Base-by-base conservation (phyloP, 2,113 vertebrate genomes). In the Xiphophorus couchianus region DNA sequence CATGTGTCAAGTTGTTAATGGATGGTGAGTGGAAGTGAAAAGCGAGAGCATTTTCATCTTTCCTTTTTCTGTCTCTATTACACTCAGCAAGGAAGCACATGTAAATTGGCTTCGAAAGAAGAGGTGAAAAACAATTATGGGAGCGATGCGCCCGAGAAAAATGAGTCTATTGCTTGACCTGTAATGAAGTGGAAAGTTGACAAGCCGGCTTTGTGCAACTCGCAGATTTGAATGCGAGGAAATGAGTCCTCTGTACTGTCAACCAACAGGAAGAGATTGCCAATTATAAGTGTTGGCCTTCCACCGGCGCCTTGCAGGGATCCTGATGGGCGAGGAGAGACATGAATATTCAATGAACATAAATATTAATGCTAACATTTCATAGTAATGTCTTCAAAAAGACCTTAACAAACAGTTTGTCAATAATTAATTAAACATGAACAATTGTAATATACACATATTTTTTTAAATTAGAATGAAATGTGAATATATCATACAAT, bases 161-260 rank as follows among this genome's bases (percentile, higher is more conserved):
- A 94, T 93, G 91, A 92, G 92, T 93, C 92, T 93, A 94, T 93
- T 90, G 92, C 90, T 88, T 91, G 90, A 89, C 90, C 92, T 93
- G 92, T 94, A 95, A 94, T 94, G 94, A 94, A 95, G 94, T 93
- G 92, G 90, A 92, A 93, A 93, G 92, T 92, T 94, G 93, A 94
- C 94, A 93, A 89, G 88, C 89, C 82, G 77, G 93, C 93, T 94
- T 94, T 93, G 91, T 92, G 90, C 83, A 89, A 89, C 93, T 92
- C 89, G 31, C 81, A 84, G 87, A 93, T 94, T 94, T 93, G 91
- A 94, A 94, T 92, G 91, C 88, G 87, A 88, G 90, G 91, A 95
- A 93, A 94, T 93, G 90, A 92, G 93, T 94, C 87, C 70, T 88
- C 91, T 91, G 86, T 91, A 94, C 92, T 92, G 93, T 93, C 91